Evolutionary conservation across 2,888 invertebrate genomes (phyloP), one percentile per base, ranked within the genome.

Genomic region (Leucophora obtusa): DNA sequence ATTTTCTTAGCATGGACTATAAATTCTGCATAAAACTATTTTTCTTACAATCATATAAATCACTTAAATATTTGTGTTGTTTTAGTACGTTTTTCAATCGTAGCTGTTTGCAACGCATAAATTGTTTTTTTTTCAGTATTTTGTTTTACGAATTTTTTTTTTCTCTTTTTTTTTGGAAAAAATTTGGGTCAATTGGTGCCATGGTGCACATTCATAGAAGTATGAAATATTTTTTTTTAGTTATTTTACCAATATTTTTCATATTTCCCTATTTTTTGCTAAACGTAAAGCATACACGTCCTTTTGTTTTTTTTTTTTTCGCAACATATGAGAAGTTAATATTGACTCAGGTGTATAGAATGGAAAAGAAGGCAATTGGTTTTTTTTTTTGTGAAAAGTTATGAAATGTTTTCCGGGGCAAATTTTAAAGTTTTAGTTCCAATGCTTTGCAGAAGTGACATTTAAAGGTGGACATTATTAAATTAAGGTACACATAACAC

Each of bases 151-250:
- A 50, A n/a, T n/a, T 54, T 21, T 54, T 1, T 54, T 5, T 18
- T 21, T 3, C 21, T 2, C 6, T 28, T 7, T 28, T 28, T 28
- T 28, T 7, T 28, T 28, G 4, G 6, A 24, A 47, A 59, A 65
- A 82, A 82, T 77, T 74, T 79, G 54, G 83, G 83, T 79, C 83
- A 83, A 82, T 79, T 82, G 70, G 51, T 65, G 75, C 75, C 62
- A 50, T 68, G 74, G 59, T 75, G 70, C 63, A 75, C 66, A 54
- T 63, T 62, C 7, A 28, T 28, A 28, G 28, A 28, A 28, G 38
- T 73, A 35, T 24, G 18, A 47, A 3, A 24, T 58, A 50, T 10
- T 68, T 60, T 68, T 47, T n/a, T 21, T 21, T 59, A 35, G 4
- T 50, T 35, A 58, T 58, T 65, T 28, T n/a, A 18, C 10, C 10